A percentile compares a stretch with the other conserved stretches of the same genome.
Conservation (phyloP, 2,888 invertebrate species). For the Macrophya annulata region DNA sequence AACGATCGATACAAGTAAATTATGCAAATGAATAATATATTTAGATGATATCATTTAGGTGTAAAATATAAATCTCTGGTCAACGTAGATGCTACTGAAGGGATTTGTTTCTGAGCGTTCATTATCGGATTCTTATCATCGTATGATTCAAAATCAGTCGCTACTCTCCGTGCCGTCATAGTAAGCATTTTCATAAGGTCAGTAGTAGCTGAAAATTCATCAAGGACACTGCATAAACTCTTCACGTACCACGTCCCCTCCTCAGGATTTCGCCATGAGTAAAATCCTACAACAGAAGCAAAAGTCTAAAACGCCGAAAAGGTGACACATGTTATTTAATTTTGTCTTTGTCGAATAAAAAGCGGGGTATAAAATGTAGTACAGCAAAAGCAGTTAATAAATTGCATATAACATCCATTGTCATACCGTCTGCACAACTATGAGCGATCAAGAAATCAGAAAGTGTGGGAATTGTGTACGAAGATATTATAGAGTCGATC, state of each 20-base stretch:
- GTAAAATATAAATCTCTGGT: constrained; percentile 78
- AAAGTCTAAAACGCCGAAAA: background rate
- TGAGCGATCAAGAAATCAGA: constrained; percentile 83
- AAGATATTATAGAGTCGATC: constrained; percentile 71
- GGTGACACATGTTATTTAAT: background rate
- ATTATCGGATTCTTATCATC: constrained; percentile 65
- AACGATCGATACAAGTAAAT: too few species aligned
- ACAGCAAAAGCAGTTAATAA: background rate
- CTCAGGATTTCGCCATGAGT: constrained; percentile 81
- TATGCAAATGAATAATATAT: too few species aligned
- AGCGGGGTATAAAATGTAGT: background rate
- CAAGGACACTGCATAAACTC: constrained; percentile 80
- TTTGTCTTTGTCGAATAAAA: background rate
- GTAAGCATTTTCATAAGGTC: constrained; percentile 82
- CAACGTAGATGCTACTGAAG: constrained; percentile 81
- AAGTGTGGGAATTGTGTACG: constrained; percentile 81
- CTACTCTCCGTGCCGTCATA: constrained; percentile 79
- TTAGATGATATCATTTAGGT: constrained; percentile 60
- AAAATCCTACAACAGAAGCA: constrained; percentile 78
- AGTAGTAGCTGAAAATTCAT: constrained; percentile 76
- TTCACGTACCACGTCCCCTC: constrained; percentile 84
- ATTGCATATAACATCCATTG: background rate
- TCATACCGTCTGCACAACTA: constrained; percentile 82
- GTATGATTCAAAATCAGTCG: constrained; percentile 80
- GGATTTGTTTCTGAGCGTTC: constrained; percentile 80